These are phyloP conservation scores for Falco columbarius DNA, from an alignment of 2,797 vertebrate genomes.

Conservation along the genomic window DNA sequence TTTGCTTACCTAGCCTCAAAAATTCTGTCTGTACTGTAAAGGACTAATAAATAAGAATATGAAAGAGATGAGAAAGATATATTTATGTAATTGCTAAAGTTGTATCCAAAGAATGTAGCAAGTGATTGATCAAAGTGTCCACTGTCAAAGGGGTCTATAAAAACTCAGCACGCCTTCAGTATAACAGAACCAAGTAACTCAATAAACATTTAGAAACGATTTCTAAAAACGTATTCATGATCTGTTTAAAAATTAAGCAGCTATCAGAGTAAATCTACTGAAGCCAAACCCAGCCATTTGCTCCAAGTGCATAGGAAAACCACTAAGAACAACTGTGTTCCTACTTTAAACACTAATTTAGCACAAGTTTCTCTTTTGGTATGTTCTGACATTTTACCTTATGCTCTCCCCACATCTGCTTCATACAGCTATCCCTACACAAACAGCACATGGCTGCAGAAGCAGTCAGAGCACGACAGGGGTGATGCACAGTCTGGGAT, in stretches of 20 bases:
- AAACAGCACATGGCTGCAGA: not conserved
- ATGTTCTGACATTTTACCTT: not conserved
- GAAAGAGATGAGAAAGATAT: not conserved
- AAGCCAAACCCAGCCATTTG: not conserved
- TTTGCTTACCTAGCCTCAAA: not conserved
- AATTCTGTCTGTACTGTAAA: not conserved
- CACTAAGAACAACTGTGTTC: not conserved
- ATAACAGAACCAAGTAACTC: not conserved
- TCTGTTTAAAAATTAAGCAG: not conserved
- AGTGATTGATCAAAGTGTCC: rapidly evolving
- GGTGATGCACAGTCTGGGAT: not conserved
- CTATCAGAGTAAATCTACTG: not conserved
- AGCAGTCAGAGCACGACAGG: rapidly evolving
- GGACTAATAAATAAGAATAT: not conserved
- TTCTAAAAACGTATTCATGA: not conserved
- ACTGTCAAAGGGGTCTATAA: not conserved
- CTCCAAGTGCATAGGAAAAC: not conserved
- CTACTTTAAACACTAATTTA: not conserved
- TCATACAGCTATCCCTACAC: not conserved
- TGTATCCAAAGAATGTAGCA: not conserved
- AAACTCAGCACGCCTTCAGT: not conserved
- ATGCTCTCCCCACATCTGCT: not conserved
- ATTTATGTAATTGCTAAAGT: not conserved
- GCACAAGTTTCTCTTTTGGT: not conserved
- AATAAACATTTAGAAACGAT: not conserved